Evolutionary conservation across 30 jellyfish, hydroid and myxozoan species (phyloP).

Genomic region (Rhopilema esculentum): DNA sequence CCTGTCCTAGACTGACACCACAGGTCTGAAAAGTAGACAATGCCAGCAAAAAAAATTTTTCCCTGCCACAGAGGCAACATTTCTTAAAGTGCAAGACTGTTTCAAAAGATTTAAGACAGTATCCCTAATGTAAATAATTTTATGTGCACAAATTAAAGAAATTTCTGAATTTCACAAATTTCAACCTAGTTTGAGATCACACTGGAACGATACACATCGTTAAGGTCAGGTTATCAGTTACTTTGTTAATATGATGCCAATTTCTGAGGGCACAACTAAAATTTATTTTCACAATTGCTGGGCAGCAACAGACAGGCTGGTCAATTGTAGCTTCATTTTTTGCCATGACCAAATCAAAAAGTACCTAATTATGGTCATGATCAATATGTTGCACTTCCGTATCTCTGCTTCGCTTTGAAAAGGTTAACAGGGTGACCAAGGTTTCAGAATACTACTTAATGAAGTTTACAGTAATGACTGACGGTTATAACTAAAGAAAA

Average conservation of each 20-base stretch:
- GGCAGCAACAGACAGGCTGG: no score
- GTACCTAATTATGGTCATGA: neutral
- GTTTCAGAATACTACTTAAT: neutral
- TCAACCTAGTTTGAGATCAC: no score
- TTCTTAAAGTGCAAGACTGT: constrained; percentile 12
- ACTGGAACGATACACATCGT: no score
- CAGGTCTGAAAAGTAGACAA: constrained; percentile 46
- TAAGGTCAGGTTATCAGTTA: no score
- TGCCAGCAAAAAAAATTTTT: constrained; percentile 47
- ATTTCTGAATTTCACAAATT: no score
- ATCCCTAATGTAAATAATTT: neutral
- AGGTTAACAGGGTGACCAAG: neutral
- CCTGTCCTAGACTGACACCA: constrained; percentile 49
- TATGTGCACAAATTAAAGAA: no score
- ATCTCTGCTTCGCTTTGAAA: neutral
- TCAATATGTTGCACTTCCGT: neutral
- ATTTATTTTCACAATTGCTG: no score
- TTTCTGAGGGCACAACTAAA: no score
- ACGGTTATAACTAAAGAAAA: neutral
- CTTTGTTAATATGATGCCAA: no score
- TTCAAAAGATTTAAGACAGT: constrained; percentile 1
- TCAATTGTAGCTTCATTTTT: no score
- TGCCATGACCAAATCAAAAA: no score
- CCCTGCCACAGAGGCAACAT: constrained; percentile 14
- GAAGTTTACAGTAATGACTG: neutral